Evolutionary conservation across 2,797 vertebrate species (phyloP), one percentile per base, ranked within the genome.

Genomic region (Paguma larvata): DNA sequence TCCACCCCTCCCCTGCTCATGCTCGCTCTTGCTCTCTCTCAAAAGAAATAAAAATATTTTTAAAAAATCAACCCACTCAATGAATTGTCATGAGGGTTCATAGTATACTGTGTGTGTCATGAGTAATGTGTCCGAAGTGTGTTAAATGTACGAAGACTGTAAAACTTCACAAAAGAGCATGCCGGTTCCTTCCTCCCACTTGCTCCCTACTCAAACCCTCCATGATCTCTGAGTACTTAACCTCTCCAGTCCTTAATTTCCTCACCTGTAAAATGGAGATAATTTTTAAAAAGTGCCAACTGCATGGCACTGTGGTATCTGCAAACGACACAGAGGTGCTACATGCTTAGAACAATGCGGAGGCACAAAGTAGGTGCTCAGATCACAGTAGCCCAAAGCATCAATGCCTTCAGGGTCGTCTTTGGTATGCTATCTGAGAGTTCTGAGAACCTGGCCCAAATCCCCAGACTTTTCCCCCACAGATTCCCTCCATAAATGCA

Each of bases 301-400:
- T 44, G 15, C n/a, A 25, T 5, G 25, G 32, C 62, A 19, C 14
- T 25, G 11, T 19, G 46, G n/a, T 23, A 6, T 7, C n/a, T 93
- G 82, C 56, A 82, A 56, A 56, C 19, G 30, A 44, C 18, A 23
- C 62, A 27, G 44, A 14, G 44, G 38, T 5, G 18, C 18, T 15
- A 23, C 23, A 32, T 13, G 62, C 11, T 62, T 27, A 67, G 32
- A 41, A 30, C 65, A 30, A 18, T 23, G 56, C 16, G 7, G 56
- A 80, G 27, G 16, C 10, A 14, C n/a, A 77, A 5, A 25, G 85
- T 9, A 19, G 6, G 15, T 53, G 25, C 19, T 32, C 65, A 27
- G 0, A 1, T 72, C 1, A 11, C n/a, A 2, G 30, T 44, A 13
- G 3, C 44, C 44, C 46, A 25, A 5, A 19, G n/a, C 21, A 19